phyloP scores from a whole-genome alignment of 2,888 invertebrate species.

The Rhodophaea formosa region DNA sequence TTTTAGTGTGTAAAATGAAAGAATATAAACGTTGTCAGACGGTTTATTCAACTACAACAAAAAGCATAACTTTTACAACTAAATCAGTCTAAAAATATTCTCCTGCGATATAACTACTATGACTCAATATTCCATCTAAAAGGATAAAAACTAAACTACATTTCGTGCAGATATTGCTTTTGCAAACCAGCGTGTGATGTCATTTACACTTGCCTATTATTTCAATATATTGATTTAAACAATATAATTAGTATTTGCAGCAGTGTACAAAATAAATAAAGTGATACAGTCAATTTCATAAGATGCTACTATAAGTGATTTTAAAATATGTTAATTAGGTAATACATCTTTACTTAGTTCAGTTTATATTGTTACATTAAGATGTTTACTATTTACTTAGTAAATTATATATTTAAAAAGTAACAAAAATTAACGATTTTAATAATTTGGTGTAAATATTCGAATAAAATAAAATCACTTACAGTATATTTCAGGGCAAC shows the following conservation, averaged over 20 bases:
- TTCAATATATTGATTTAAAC: constrained; percentile 4
- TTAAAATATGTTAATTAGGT: background rate
- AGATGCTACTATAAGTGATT: constrained; percentile 8
- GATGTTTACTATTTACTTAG: background rate
- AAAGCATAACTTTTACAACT: constrained; percentile 79
- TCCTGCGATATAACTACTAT: constrained; percentile 68
- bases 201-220: constrained; percentile 20
- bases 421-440: background rate
- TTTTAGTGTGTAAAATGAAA: constrained; percentile 24
- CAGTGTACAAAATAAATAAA: constrained; percentile 3
- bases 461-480: constrained; percentile 2
- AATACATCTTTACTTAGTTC: background rate
- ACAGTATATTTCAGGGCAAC: constrained; percentile 1
- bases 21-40: constrained; percentile 55
- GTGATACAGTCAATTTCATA: background rate
- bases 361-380: no score
- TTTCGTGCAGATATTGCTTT: constrained; percentile 40
- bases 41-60: constrained; percentile 80
- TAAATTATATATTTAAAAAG: background rate
- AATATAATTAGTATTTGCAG: constrained; percentile 8
- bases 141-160: constrained; percentile 54
- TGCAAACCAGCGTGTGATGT: constrained; percentile 26
- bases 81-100: constrained; percentile 81
- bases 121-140: constrained; percentile 69
- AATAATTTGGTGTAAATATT: background rate